Evolutionary conservation across 2,888 invertebrate species (phyloP).

Genomic region (Diplazon laetatorius): DNA sequence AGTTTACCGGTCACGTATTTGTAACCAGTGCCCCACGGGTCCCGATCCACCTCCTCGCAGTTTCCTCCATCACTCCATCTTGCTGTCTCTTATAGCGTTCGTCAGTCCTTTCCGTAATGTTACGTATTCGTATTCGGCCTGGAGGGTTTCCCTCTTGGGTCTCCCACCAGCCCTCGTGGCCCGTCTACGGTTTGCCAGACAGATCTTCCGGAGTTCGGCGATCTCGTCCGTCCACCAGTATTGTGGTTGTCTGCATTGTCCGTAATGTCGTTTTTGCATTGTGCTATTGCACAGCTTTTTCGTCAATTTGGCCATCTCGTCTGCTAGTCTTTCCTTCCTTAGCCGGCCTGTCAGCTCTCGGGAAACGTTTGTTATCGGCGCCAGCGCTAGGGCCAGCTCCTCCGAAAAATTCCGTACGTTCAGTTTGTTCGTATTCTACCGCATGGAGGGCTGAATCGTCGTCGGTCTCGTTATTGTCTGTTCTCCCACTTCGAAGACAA

Average conservation of each 20-base stretch:
- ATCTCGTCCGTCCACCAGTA: too few species aligned
- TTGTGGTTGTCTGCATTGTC: slow-evolving; percentile 45
- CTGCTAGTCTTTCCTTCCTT: slow-evolving; percentile 48
- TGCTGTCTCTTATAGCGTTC: too few species aligned
- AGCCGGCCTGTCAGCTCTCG: slow-evolving; percentile 51
- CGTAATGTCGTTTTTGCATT: slow-evolving; percentile 8
- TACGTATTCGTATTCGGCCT: too few species aligned
- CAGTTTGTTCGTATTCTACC: slow-evolving; percentile 42
- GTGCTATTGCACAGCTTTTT: slow-evolving; percentile 26
- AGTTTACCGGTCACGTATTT: slow-evolving; percentile 53
- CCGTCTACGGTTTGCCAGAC: too few species aligned
- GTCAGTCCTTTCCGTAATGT: too few species aligned
- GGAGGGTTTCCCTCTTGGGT: too few species aligned
- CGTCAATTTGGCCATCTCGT: slow-evolving; percentile 50
- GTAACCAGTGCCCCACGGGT: neutral
- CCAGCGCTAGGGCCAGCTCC: slow-evolving; percentile 47
- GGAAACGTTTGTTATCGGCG: slow-evolving; percentile 38
- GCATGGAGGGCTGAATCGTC: slow-evolving; percentile 15
- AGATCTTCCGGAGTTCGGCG: too few species aligned
- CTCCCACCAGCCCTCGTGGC: too few species aligned
- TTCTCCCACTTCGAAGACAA: slow-evolving; percentile 35
- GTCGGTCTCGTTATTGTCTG: slow-evolving; percentile 8
- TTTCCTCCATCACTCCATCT: too few species aligned
- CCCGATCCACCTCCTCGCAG: neutral
- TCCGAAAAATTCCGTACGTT: slow-evolving; percentile 43